A percentile compares a stretch with the other conserved stretches of the same genome.
phyloP scores from a whole-genome alignment of 2,888 invertebrate genomes.

The Drosophila neutralis region DNA sequence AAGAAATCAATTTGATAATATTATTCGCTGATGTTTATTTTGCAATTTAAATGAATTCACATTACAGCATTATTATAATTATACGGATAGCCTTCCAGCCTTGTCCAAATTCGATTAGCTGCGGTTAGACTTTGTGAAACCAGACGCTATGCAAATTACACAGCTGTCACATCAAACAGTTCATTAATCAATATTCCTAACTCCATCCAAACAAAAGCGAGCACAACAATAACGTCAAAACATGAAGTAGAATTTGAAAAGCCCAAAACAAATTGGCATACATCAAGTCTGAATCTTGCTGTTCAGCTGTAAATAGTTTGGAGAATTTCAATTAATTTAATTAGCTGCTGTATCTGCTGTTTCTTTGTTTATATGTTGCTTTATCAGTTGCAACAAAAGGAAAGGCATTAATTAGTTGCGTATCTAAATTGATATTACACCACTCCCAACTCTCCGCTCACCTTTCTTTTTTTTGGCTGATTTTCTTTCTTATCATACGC shows the following conservation, averaged over 20 bases:
- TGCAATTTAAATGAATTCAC: conserved; percentile 74
- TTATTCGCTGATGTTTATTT: conserved; percentile 56
- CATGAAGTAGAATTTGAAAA: not conserved
- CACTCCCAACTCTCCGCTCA: not conserved
- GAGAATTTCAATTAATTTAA: not conserved
- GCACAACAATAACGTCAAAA: not conserved
- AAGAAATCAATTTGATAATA: conserved; percentile 17
- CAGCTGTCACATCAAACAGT: conserved; percentile 6
- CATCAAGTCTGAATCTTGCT: not conserved
- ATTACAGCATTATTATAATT: conserved; percentile 65
- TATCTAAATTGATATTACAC: conserved; percentile 31
- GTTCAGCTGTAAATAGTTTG: not conserved
- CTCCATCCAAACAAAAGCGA: conserved; percentile 21
- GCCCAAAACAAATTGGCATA: too few relatives aligned
- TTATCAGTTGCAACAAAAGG: conserved; percentile 18
- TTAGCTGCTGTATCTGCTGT: not conserved
- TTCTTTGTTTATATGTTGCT: not conserved
- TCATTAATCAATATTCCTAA: conserved; percentile 38
- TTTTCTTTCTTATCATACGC: conserved; percentile 26
- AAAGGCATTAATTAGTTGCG: conserved; percentile 35
- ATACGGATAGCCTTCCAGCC: conserved; percentile 8
- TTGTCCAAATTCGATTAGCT: conserved; percentile 19
- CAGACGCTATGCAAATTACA: conserved; percentile 29
- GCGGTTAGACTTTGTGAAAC: conserved; percentile 28
- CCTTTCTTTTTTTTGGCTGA: conserved; percentile 3